Percentiles rank a stretch among this genome's conserved stretches.
phyloP scores from a whole-genome alignment of 2,888 invertebrate species.

The Sympetrum striolatum region DNA sequence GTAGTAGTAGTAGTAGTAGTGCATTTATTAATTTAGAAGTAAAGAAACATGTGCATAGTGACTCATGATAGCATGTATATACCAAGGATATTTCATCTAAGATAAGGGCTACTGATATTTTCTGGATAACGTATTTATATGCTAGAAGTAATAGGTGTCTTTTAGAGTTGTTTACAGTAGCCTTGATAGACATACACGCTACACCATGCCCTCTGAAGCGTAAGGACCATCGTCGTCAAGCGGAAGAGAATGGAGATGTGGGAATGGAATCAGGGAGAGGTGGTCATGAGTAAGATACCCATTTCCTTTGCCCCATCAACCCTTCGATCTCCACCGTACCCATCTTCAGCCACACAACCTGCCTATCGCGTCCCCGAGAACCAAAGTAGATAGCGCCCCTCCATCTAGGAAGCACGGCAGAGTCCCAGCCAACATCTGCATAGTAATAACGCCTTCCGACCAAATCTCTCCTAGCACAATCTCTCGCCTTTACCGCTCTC shows the following conservation, averaged over 20 bases:
- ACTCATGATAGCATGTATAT: too few species aligned
- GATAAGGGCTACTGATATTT: too few species aligned
- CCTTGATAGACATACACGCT: too few species aligned
- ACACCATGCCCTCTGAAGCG: too few species aligned
- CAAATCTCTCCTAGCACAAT: neutral
- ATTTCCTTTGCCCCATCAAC: neutral
- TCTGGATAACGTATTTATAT: too few species aligned
- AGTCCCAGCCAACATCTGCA: neutral
- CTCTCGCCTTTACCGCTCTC: too few species aligned
- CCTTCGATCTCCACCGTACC: neutral
- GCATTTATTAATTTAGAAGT: too few species aligned
- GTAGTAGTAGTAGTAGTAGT: too few species aligned
- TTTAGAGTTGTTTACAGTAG: too few species aligned
- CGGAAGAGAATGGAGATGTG: neutral
- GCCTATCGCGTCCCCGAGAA: neutral
- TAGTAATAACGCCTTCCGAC: neutral
- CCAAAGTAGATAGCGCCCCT: neutral
- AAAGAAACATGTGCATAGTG: too few species aligned
- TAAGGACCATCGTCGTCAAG: neutral
- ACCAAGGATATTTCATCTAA: too few species aligned
- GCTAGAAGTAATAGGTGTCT: too few species aligned
- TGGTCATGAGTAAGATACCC: neutral
- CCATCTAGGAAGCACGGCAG: neutral
- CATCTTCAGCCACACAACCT: neutral
- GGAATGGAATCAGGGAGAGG: neutral